Percentiles rank a stretch among this genome's conserved stretches.
phyloP scores from a whole-genome alignment of 2,888 invertebrate species.

The Ferrisia virgata region DNA sequence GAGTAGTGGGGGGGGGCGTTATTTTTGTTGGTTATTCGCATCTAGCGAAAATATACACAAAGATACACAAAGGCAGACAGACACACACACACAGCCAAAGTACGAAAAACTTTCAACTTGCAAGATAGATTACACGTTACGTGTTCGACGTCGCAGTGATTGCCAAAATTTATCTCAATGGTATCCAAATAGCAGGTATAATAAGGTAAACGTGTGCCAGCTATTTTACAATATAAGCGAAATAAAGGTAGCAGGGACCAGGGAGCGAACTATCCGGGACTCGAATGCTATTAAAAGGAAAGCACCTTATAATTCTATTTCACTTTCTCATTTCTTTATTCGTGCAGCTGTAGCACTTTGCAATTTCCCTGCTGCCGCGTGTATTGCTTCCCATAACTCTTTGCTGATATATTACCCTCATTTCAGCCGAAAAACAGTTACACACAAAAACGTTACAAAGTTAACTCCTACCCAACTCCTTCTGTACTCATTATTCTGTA shows the following conservation, averaged over 20 bases:
- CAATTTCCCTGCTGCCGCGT: slow-evolving; percentile 29
- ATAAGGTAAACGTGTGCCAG: not conserved
- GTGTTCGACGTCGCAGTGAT: slow-evolving; percentile 36
- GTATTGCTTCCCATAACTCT: slow-evolving; percentile 42
- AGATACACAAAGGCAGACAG: no score
- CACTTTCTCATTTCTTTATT: slow-evolving; percentile 44
- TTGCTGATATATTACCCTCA: slow-evolving; percentile 41
- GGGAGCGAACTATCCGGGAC: not conserved
- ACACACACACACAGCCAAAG: not conserved
- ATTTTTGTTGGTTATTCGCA: not conserved
- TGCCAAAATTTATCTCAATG: slow-evolving; percentile 9
- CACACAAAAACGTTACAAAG: slow-evolving; percentile 36
- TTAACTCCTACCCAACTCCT: not conserved
- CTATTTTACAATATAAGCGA: not conserved
- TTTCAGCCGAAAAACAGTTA: slow-evolving; percentile 40
- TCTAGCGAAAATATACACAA: not conserved
- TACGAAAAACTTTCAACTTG: slow-evolving; percentile 28
- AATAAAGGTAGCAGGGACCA: not conserved
- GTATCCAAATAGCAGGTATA: slow-evolving; percentile 18
- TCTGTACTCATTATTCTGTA: not conserved
- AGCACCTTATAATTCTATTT: slow-evolving; percentile 44
- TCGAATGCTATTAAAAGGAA: slow-evolving; percentile 40
- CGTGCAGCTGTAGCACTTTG: slow-evolving; percentile 44
- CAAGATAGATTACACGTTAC: slow-evolving; percentile 32
- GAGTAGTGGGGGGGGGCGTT: not conserved